Conservation (phyloP, 2,797 vertebrate genomes). For the Calcarius lapponicus region DNA sequence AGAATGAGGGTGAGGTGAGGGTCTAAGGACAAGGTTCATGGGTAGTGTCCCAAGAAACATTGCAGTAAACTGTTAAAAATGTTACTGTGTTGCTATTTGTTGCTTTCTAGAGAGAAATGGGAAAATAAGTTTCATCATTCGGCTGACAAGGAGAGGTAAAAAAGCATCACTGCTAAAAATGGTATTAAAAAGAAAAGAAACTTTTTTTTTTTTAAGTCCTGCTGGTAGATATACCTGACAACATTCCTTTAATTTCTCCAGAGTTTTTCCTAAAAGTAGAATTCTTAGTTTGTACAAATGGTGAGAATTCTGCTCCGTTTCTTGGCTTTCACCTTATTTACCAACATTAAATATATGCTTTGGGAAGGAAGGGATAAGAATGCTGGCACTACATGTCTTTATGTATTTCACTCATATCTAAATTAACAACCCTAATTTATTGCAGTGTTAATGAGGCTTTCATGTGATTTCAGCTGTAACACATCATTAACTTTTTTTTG, state of each 20-base stretch:
- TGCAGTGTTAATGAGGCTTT: background rate
- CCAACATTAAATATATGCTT: background rate
- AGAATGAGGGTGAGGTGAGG: no score
- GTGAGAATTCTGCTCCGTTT: background rate
- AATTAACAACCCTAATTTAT: background rate
- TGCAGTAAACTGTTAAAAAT: background rate
- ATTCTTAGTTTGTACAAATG: background rate
- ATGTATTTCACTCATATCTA: background rate
- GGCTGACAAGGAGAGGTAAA: background rate
- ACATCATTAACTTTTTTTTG: background rate
- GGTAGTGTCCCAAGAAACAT: background rate
- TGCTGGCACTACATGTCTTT: background rate
- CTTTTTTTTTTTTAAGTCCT: background rate
- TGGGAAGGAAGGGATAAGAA: background rate
- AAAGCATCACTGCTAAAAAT: background rate
- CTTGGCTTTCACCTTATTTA: background rate
- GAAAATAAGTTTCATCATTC: background rate
- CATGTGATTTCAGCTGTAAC: background rate
- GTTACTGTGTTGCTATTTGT: background rate
- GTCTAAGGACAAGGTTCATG: rapidly evolving
- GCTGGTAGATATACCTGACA: background rate
- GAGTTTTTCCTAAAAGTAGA: background rate
- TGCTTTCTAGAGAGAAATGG: background rate
- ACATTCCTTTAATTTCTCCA: background rate
- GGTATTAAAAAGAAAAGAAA: background rate